phyloP scores from a whole-genome alignment of 2,888 invertebrate species.

The Rotaria magnacalcarata region DNA sequence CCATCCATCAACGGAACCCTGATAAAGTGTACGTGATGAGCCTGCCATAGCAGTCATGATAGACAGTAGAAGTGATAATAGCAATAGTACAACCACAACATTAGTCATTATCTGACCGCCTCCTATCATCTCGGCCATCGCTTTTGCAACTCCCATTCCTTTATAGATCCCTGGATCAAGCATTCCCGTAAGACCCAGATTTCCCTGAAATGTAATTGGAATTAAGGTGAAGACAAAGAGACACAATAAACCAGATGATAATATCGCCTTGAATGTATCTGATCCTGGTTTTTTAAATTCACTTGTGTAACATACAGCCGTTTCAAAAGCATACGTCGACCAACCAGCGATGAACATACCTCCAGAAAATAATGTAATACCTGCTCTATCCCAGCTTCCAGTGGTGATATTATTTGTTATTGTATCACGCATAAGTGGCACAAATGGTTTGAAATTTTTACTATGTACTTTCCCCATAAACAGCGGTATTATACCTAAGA shows the following conservation, averaged over 20 bases:
- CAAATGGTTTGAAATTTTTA: background rate
- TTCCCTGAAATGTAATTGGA: conserved; percentile 2
- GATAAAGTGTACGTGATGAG: conserved; percentile 9
- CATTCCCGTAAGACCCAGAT: background rate
- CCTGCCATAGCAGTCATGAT: conserved; percentile 6
- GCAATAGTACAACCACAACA: background rate
- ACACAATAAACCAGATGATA: conserved; percentile 13
- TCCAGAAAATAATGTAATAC: background rate
- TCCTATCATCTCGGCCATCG: background rate
- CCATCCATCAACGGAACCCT: background rate
- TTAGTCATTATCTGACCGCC: background rate
- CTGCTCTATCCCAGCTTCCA: conserved; percentile 1
- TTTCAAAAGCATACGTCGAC: background rate
- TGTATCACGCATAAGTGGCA: background rate
- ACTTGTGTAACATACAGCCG: conserved; percentile 1
- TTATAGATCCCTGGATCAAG: background rate
- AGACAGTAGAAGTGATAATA: background rate
- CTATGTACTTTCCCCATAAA: background rate
- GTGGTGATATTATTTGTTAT: background rate
- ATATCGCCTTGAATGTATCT: background rate
- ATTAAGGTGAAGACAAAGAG: background rate
- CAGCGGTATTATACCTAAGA: background rate
- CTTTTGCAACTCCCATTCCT: conserved; percentile 3
- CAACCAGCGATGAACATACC: conserved; percentile 1
- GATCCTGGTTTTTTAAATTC: background rate